Base-by-base conservation (phyloP, 2,888 invertebrate species). In the Xestoiulus laeticollis region DNA sequence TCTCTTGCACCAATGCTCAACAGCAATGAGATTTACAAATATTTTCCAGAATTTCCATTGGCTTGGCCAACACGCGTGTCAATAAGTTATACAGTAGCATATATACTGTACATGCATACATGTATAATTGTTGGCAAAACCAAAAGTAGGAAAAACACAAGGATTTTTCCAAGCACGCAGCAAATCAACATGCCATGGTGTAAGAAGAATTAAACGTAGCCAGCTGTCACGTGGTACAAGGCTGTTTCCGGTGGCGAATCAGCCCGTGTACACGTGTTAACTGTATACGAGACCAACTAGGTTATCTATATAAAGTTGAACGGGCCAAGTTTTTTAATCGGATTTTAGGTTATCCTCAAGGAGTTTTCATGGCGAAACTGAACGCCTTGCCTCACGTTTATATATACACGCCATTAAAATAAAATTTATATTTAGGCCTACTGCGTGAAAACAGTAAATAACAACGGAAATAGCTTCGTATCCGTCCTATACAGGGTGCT, bases 301-400 rank as follows among this genome's bases (percentile, higher is more conserved):
- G 68, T 68, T 68, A 68, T 68, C 68, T 68, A 68, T 68, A 68
- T 68, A 68, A 68, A 68, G 68, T 68, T 68, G 68, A 59, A 59
- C 59, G 59, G n/a, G 59, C 59, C 59, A 59, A 59, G 59, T 59
- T 59, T 59, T 59, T 59, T 19, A n/a, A 59, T 59, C 48, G 59
- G n/a, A 68, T 68, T 68, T 68, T 26, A 26, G 68, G 68, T 68
- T 68, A 68, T 68, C 68, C 68, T 68, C 68, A 26, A 68, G 68
- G 68, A 68, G 68, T 26, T n/a, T 26, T 68, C 26, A 26, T 68
- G 68, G 26, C 68, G 68, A 68, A 68, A 68, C 68, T 26, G 68
- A 59, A 48, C 48, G 48, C 48, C 48, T 38, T 48, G 48, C 48
- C 48, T 3, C 22, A 68, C 68, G 68, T 68, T 68, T 68, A 68